Conservation (phyloP, 2,888 invertebrate species). For the Tipula vernalis region DNA sequence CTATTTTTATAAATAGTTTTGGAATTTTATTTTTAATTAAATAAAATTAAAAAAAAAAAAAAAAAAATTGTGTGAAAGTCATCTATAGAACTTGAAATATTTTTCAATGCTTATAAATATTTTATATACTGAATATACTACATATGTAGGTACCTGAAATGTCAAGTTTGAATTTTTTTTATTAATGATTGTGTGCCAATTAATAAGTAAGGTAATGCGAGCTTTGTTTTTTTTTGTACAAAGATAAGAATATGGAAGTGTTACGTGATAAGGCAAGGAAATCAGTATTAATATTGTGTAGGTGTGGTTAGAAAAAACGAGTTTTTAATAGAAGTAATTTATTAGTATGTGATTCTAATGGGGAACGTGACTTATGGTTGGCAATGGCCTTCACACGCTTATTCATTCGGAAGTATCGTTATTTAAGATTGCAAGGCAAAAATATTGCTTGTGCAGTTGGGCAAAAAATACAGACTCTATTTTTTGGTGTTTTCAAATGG, state of each 20-base stretch:
- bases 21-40: neutral
- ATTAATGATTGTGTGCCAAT: neutral
- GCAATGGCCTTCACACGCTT: neutral
- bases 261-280: neutral
- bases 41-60: too few species aligned
- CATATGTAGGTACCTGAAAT: neutral
- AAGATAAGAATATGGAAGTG: neutral
- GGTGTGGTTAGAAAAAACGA: neutral
- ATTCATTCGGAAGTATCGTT: neutral
- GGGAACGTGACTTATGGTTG: neutral
- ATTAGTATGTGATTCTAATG: neutral
- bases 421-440: too few species aligned
- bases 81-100: neutral
- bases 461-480: too few species aligned
- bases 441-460: too few species aligned
- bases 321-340: neutral
- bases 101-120: neutral
- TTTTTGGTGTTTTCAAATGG: too few species aligned
- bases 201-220: neutral
- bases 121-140: neutral
- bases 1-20: neutral
- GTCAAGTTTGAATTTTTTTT: neutral
- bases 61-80: neutral
- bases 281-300: neutral
- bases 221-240: neutral